Conservation (phyloP, 2,113 vertebrate species). For the Cyrtonyx montezumae region DNA sequence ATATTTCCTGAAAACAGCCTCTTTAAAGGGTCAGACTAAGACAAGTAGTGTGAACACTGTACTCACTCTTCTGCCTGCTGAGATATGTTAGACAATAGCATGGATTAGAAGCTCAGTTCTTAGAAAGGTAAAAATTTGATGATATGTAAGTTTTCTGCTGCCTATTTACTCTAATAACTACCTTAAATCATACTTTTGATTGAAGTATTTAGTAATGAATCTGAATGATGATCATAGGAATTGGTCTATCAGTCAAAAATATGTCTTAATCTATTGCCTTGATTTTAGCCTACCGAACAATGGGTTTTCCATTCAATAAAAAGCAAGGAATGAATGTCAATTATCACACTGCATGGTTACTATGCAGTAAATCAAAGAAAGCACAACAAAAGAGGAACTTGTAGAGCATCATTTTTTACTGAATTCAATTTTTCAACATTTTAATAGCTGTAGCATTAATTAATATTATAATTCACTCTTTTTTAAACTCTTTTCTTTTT, state of each 20-base stretch:
- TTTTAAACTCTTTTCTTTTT: not conserved
- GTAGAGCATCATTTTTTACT: not conserved
- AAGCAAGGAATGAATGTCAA: not conserved
- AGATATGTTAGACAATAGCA: not conserved
- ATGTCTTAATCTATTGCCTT: not conserved
- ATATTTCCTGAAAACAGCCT: not conserved
- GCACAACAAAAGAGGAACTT: not conserved
- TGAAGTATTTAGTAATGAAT: not conserved
- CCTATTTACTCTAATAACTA: not conserved
- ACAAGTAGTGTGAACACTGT: not conserved
- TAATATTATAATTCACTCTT: not conserved
- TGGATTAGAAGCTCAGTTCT: not conserved
- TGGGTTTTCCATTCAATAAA: not conserved
- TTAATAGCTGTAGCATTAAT: not conserved
- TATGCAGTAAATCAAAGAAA: not conserved
- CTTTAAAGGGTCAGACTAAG: not conserved
- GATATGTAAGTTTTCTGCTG: not conserved
- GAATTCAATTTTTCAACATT: not conserved
- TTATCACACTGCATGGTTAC: not conserved
- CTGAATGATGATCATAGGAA: not conserved
- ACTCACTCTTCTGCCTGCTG: not conserved
- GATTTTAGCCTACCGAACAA: not conserved
- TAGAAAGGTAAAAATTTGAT: not conserved
- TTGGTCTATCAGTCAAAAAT: not conserved
- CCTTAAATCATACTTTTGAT: not conserved